A percentile compares a stretch with the other conserved stretches of the same genome.
phyloP scores from a whole-genome alignment of 2,797 vertebrate genomes.

The Tenualosa thibaudeaui region DNA sequence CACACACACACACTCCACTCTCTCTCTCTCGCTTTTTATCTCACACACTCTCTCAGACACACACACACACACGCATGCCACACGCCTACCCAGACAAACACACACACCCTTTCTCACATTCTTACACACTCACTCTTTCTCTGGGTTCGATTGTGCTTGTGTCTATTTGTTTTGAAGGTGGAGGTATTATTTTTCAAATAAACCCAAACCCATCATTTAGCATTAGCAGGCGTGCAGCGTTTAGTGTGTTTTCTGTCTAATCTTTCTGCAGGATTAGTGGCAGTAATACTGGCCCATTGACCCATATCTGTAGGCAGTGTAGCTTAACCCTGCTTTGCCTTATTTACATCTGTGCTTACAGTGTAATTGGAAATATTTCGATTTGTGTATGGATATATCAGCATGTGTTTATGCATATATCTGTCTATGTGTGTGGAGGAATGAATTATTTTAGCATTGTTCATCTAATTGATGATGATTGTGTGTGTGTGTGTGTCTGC shows the following conservation, averaged over 20 bases:
- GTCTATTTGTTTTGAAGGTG: not conserved
- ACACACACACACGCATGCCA: too few species aligned
- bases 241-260: not conserved
- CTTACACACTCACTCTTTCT: too few species aligned
- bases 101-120: too few species aligned
- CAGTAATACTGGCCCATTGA: constrained; percentile 2
- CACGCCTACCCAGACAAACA: too few species aligned
- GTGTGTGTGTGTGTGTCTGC: constrained; percentile 2
- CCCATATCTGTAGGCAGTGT: not conserved
- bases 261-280: not conserved
- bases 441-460: not conserved
- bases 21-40: too few species aligned
- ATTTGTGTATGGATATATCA: not conserved
- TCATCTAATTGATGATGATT: not conserved
- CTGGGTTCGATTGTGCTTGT: not conserved
- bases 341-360: not conserved
- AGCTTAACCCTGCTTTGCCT: not conserved
- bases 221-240: not conserved
- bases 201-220: not conserved
- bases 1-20: too few species aligned
- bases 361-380: too few species aligned
- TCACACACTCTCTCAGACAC: not conserved
- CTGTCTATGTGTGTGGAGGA: not conserved
- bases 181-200: not conserved
- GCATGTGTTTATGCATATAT: not conserved